Evolutionary conservation across 1,140 invertebrate genomes (phyloP).

Genomic region (Cylas formicarius): DNA sequence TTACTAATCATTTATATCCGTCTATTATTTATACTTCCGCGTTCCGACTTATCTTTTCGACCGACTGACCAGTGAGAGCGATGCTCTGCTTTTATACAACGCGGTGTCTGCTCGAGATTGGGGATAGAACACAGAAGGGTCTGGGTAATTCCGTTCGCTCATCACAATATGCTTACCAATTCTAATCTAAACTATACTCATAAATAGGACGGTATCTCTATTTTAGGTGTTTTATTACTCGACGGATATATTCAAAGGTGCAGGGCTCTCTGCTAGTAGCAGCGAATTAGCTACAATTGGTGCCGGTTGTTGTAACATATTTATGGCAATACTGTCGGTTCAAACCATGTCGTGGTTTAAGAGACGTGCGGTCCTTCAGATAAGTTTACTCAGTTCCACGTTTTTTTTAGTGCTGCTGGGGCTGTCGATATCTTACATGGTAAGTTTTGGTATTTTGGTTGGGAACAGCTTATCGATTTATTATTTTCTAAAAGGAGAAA

Average conservation of each 20-base stretch:
- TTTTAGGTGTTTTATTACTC: conserved; percentile 76
- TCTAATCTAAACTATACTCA: too few relatives aligned
- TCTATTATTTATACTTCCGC: too few relatives aligned
- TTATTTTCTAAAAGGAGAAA: neutral
- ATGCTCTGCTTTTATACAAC: too few relatives aligned
- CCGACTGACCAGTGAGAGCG: too few relatives aligned
- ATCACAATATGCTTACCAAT: too few relatives aligned
- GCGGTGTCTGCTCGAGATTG: too few relatives aligned
- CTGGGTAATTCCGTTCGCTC: too few relatives aligned
- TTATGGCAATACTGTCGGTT: conserved; percentile 58
- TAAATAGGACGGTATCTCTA: too few relatives aligned
- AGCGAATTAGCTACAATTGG: conserved; percentile 65
- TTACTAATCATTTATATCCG: too few relatives aligned
- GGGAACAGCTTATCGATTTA: neutral
- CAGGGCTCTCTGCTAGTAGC: conserved; percentile 49
- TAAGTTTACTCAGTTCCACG: conserved; percentile 48
- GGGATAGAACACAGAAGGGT: too few relatives aligned
- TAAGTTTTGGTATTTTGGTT: conserved; percentile 41
- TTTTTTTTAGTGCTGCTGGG: conserved; percentile 50
- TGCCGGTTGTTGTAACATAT: conserved; percentile 62
- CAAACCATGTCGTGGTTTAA: conserved; percentile 50
- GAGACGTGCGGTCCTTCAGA: conserved; percentile 51
- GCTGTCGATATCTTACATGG: conserved; percentile 50
- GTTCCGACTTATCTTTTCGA: too few relatives aligned
- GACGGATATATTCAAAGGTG: conserved; percentile 58